Evolutionary conservation across 2,888 invertebrate species (phyloP), one percentile per base, ranked within the genome.

Genomic region (Pollenia griseotomentosa): DNA sequence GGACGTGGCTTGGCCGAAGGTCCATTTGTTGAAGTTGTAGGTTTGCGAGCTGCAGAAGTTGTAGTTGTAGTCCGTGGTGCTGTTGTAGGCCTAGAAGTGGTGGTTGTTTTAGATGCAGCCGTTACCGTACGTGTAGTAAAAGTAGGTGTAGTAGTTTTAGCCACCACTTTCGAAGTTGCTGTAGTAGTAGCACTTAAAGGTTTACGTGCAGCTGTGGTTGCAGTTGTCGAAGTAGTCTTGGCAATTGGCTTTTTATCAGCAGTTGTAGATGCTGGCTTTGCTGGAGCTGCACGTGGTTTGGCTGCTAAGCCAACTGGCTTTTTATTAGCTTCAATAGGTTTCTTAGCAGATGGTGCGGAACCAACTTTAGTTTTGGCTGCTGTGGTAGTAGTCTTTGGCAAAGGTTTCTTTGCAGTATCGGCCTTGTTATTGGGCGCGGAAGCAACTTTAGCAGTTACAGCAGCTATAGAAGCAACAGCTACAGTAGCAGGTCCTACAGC

Each of bases 1-100:
- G 88, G 84, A 48, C 91, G 91, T 55, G 91, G 85, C 81, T 90
- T 91, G 10, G 88, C 61, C n/a, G 87, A 66, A 59, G 89, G 59
- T 51, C 85, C 80, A 14, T 87, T 89, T 70, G 88, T 83, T 44
- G 83, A 82, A 65, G 85, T 23, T 55, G 33, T 33, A 33, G 88
- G 63, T 59, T 89, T 90, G 71, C 90, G 90, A 11, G 88, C 78
- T n/a, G 86, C 42, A 61, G 81, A 48, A 19, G 88, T 19, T 19
- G 80, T 65, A 48, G 88, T 51, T 57, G 71, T 63, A 4, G 88
- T 85, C n/a, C 88, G 81, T 61, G 88, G 75, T 57, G 88, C 74
- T 66, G 90, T 61, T 57, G 88, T 82, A 40, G 78, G 88, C 40
- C 86, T 87, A 51, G 87, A 63, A 55, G 88, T 87, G 53, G 87